Conservation (phyloP, 2,113 vertebrate species). For the Podarcis cretensis region DNA sequence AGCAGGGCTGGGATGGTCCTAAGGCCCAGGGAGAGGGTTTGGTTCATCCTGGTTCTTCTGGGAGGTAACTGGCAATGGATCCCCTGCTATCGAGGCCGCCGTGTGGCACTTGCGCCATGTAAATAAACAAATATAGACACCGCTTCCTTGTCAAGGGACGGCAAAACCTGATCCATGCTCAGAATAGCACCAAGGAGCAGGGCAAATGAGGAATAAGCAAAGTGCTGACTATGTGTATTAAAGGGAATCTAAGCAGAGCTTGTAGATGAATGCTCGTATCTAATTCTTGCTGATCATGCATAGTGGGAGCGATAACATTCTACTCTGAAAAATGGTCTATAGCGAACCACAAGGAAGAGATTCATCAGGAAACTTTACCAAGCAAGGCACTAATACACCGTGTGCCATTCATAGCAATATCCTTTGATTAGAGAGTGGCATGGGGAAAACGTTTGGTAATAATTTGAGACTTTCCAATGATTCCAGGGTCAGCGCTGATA, state of each 20-base stretch:
- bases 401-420: not conserved
- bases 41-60: not conserved
- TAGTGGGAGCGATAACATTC: not conserved
- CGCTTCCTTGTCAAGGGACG: not conserved
- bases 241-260: conserved; percentile 42
- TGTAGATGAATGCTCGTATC: conserved; percentile 38
- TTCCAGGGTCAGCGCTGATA: not conserved
- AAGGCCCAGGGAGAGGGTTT: not conserved
- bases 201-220: conserved; percentile 20
- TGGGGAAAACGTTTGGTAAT: not conserved
- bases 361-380: not conserved
- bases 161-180: not conserved
- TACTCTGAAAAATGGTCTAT: conserved; percentile 16
- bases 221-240: conserved; percentile 33
- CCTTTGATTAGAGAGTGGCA: not conserved
- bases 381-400: not conserved
- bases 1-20: not conserved
- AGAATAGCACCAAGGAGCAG: conserved; percentile 20
- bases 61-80: not conserved
- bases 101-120: not conserved
- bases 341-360: not conserved
- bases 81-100: not conserved
- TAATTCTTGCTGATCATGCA: conserved; percentile 35
- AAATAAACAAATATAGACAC: not conserved
- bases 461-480: not conserved